Conservation (phyloP, 2,113 vertebrate genomes). For the Syngnathus floridae region DNA sequence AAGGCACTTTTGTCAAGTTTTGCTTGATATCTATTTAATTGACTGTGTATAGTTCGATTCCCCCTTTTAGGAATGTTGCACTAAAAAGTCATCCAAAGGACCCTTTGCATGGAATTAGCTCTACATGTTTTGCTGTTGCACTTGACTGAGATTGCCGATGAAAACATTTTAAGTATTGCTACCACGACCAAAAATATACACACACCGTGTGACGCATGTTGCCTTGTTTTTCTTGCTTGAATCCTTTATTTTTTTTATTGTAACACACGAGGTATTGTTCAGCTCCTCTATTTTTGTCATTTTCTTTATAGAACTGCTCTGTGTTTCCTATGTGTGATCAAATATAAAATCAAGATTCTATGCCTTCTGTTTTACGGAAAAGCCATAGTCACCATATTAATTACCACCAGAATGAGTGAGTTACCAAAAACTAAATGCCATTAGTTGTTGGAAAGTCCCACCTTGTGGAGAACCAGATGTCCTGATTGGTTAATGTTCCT, state of each 20-base stretch:
- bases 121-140: slow-evolving; percentile 43
- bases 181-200: slow-evolving; percentile 50
- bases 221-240: slow-evolving; percentile 41
- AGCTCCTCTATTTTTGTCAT: neutral
- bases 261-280: slow-evolving; percentile 21
- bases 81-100: slow-evolving; percentile 30
- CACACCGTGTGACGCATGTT: slow-evolving; percentile 61
- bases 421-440: neutral
- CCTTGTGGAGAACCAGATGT: neutral
- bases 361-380: neutral
- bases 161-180: slow-evolving; percentile 41
- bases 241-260: slow-evolving; percentile 20
- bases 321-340: slow-evolving; percentile 6
- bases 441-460: neutral
- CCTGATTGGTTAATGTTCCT: slow-evolving; percentile 5
- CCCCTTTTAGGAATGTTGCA: slow-evolving; percentile 52
- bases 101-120: slow-evolving; percentile 50
- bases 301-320: neutral
- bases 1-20: slow-evolving; percentile 42
- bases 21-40: slow-evolving; percentile 17
- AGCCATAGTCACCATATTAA: neutral
- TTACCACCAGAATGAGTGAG: neutral
- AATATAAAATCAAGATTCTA: no score
- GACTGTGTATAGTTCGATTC: slow-evolving; percentile 13
- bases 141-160: slow-evolving; percentile 41